A percentile compares a stretch with the other conserved stretches of the same genome.
Evolutionary conservation across 53 echinoderm and acorn worm species (phyloP).

Genomic region (Patiria pectinifera): DNA sequence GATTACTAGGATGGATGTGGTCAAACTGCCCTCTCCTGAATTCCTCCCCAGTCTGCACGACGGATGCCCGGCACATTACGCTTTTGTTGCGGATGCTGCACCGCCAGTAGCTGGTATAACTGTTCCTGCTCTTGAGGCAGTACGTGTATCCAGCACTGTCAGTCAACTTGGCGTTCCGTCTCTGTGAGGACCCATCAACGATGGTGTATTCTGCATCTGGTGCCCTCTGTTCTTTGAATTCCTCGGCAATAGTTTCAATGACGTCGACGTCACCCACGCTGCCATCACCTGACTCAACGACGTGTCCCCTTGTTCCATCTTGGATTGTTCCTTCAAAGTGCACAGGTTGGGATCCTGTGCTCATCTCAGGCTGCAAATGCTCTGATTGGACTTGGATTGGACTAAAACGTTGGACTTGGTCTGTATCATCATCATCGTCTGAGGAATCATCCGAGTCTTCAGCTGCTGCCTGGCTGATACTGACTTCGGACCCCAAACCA

Average conservation of each 20-base stretch:
- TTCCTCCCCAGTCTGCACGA: slow-evolving; percentile 19
- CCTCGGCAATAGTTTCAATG: background rate
- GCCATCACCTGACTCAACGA: background rate
- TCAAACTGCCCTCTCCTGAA: slow-evolving; percentile 34
- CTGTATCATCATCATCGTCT: background rate
- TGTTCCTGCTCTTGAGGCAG: slow-evolving; percentile 17
- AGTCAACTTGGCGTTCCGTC: slow-evolving; percentile 21
- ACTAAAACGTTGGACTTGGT: background rate
- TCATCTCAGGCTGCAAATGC: background rate
- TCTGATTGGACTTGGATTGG: background rate
- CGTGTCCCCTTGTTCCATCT: background rate
- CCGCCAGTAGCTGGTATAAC: background rate
- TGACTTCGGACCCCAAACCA: background rate
- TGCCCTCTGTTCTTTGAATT: slow-evolving; percentile 1
- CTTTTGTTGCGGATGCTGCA: slow-evolving; percentile 40
- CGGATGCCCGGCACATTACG: slow-evolving; percentile 21
- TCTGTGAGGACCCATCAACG: slow-evolving; percentile 32
- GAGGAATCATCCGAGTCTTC: background rate
- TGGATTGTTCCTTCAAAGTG: background rate
- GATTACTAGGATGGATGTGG: slow-evolving; percentile 26
- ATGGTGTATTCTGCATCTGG: slow-evolving; percentile 15
- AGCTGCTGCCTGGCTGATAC: background rate
- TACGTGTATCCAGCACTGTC: slow-evolving; percentile 39
- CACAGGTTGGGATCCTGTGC: background rate
- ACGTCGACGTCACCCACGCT: background rate